Evolutionary conservation across 64 coral and sea anemone genomes (phyloP), one percentile per base, ranked within the genome.

Genomic region (Montipora sp.): DNA sequence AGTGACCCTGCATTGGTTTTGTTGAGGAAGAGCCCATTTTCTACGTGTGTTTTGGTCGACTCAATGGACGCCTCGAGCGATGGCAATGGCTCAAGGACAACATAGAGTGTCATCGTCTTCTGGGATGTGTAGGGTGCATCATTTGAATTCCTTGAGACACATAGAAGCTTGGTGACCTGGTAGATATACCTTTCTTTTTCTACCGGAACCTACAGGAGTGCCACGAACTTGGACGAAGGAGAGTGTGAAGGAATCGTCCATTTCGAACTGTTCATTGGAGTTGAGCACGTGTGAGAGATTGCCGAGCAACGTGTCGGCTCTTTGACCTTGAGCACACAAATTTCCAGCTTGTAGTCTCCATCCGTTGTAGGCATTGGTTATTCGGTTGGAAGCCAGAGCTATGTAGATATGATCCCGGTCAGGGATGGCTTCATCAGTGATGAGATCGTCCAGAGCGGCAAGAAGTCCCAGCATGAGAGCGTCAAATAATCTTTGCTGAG

Each of bases 241-340:
- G 5, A 80, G 1, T 7, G 53, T 48, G 18, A 80, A 80, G 7
- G 77, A 21, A 19, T 80, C 48, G 21, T 80, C 48, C 48, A 80
- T 57, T 10, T 80, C 77, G 51, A 80, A 80, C 5, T 80, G 47
- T 18, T 80, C 13, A 19, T 80, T 80, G 8, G 77, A 80, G 9
- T 80, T 80, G 3, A 80, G 21, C 15, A 57, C 20, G 0, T 19
- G 0, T 1, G 48, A 3, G 48, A 80, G 23, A 73, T 5, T 55
- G 6, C 51, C 51, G 9, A 55, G 51, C 51, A 55, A 55, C 51
- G 51, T 3, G 51, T 55, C 51, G 51, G 51, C 9, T 10, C 6
- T 5, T 55, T 5, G 51, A 10, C 51, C 9, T 7, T 55, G 51
- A 10, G 51, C 9, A 10, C 51, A 55, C 51, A 5, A 5, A 7